Conservation (phyloP, 2,797 vertebrate genomes). For the Anguilla pacifica region DNA sequence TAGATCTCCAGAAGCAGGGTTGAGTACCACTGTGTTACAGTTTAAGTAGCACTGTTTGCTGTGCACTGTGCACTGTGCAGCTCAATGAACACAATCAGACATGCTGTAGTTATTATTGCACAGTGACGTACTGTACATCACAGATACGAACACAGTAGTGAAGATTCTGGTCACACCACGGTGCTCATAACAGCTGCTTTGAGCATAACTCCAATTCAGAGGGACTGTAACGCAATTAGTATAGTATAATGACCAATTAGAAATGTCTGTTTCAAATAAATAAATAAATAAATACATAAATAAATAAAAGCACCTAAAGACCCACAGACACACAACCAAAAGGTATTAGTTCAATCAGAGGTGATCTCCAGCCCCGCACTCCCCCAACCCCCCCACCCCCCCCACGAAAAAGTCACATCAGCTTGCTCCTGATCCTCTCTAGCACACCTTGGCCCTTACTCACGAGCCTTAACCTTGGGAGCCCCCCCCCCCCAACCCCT, state of each 20-base stretch:
- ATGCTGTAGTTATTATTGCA: background rate
- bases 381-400: slow-evolving; percentile 20
- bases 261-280: background rate
- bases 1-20: too few species aligned
- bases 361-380: slow-evolving; percentile 63
- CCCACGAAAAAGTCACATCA: background rate
- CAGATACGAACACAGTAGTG: background rate
- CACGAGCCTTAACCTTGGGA: slow-evolving; percentile 87
- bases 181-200: background rate
- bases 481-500: slow-evolving; percentile 59
- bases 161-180: background rate
- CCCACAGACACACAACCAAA: slow-evolving; percentile 41
- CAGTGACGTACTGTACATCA: background rate
- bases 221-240: slow-evolving; percentile 34
- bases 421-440: slow-evolving; percentile 64
- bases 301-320: slow-evolving; percentile 34
- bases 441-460: slow-evolving; percentile 50
- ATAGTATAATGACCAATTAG: background rate
- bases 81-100: background rate
- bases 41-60: too few species aligned
- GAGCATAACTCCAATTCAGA: background rate
- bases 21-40: background rate
- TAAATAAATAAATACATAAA: background rate
- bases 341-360: slow-evolving; percentile 57
- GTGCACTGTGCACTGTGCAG: background rate